Evolutionary conservation across 2,888 invertebrate species (phyloP), one percentile per base, ranked within the genome.

Genomic region (Euclidia mi): DNA sequence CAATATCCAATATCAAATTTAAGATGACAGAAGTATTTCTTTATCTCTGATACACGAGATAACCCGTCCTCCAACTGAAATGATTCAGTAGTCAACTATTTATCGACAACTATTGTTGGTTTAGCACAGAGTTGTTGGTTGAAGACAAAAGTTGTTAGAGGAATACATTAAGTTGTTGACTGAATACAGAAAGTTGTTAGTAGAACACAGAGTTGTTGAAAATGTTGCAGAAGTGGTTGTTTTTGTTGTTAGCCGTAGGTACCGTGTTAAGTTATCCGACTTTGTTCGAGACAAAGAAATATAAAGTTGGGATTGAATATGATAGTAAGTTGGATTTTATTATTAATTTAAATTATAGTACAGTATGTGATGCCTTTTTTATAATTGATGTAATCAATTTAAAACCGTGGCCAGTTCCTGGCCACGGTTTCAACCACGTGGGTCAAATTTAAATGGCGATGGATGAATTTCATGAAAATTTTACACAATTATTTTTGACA

Each of bases 271-370:
- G 82, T 12, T 80, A 77, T 11, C 87, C 86, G 0, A 65, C 75
- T 32, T 45, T 74, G n/a, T 94, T 79, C 64, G 80, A 83, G 2
- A 88, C 85, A 0, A 70, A 82, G 62, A 80, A 80, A 3, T 94
- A 89, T 60, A 87, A 87, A 75, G 81, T 92, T 52, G 94, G 94
- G 18, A 89, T 93, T 48, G 91, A 94, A 81, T 94, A 94, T 81
- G 91, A 90, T 2, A 77, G 94, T 94, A 73, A 73, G 90, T 88
- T 47, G 14, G 34, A 40, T 9, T 12, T 25, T 29, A 15, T 7
- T 11, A 4, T 4, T 20, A 20, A 20, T 20, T 6, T n/a, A n/a
- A n/a, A n/a, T n/a, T n/a, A n/a, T n/a, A n/a, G n/a, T n/a, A n/a
- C n/a, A n/a, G n/a, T n/a, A n/a, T n/a, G n/a, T n/a, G n/a, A n/a